A percentile compares a stretch with the other conserved stretches of the same genome.
These are phyloP conservation scores for Cladopsammia gracilis DNA, from an alignment of 64 coral and sea anemone genomes.

Conservation along the genomic window DNA sequence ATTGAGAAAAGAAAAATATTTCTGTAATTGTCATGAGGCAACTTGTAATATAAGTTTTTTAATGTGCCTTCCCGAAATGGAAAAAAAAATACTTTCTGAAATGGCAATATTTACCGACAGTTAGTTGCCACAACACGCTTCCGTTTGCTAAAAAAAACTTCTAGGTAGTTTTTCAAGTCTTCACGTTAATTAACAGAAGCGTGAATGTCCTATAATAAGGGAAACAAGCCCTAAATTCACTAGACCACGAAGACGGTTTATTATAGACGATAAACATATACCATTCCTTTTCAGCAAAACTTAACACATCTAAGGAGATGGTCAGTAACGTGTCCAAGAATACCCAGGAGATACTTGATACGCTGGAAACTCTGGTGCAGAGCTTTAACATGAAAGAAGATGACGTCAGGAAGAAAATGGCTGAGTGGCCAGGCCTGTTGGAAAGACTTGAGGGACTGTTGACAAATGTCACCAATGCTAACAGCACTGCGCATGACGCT, in stretches of 20 bases:
- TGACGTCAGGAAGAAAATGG: slow-evolving; percentile 87
- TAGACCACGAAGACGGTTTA: no score
- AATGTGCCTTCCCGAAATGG: no score
- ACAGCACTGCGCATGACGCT: slow-evolving; percentile 80
- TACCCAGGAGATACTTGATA: slow-evolving; percentile 63
- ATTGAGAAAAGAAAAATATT: background rate
- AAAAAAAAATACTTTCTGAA: no score
- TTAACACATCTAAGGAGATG: slow-evolving; percentile 64
- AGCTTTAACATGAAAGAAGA: slow-evolving; percentile 83
- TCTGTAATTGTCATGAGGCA: no score
- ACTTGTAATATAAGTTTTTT: no score
- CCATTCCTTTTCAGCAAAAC: slow-evolving; percentile 43
- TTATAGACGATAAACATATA: background rate
- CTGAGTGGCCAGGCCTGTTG: slow-evolving; percentile 80
- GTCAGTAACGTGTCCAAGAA: slow-evolving; percentile 21
- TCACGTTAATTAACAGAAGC: no score
- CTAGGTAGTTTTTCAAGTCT: no score
- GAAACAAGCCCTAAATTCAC: no score
- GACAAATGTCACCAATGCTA: slow-evolving; percentile 63
- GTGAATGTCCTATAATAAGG: no score
- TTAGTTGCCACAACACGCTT: no score
- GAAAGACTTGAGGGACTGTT: slow-evolving; percentile 64
- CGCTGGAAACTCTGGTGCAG: slow-evolving; percentile 44
- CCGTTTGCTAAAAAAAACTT: no score
- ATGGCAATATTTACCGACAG: no score